Evolutionary conservation across 2,888 invertebrate species (phyloP), one percentile per base, ranked within the genome.

Genomic region (Macrosiphum euphorbiae): DNA sequence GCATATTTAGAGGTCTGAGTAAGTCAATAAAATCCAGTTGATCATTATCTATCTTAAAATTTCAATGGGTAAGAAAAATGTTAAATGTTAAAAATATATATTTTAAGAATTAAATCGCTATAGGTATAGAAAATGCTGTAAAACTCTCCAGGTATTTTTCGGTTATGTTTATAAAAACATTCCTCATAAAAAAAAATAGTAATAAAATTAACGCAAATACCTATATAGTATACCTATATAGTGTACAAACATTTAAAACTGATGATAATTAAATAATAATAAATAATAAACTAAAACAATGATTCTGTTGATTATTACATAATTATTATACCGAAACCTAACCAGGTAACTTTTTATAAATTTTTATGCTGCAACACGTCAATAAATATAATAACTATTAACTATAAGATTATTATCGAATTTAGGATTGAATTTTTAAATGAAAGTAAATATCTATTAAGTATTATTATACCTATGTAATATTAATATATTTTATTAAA

Each of bases 1-100:
- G 87, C 87, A 50, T 50, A 87, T 92, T 61, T 86, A 86, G 91
- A 86, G 47, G 85, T 61, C 86, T 35, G 91, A 47, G 86, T 47
- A 47, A 55, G 87, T 87, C 28, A 58, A 92, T 92, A 92, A 92
- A 92, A 92, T 87, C 92, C 50, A 44, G 61, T 50, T 50, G 86
- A 92, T 92, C 86, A 26, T 87, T 92, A 92, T 89, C 58, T 58
- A 28, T 87, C 61, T 61, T 61, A 47, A 87, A 87, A 92, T 61
- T 92, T 92, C 92, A 35, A 61, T 87, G 67, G 13, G 35, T 50
- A 90, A 11, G 20, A 41, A 91, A 67, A 35, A 78, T 78, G 35
- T 78, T 78, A 78, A 78, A 47, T 91, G 55, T 41, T 44, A 84
- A 84, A 91, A 50, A 55, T 41, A 44, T 55, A 61, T 55, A 41